Base-by-base conservation (phyloP, 2,888 invertebrate genomes). In the Amphipoea lucens region DNA sequence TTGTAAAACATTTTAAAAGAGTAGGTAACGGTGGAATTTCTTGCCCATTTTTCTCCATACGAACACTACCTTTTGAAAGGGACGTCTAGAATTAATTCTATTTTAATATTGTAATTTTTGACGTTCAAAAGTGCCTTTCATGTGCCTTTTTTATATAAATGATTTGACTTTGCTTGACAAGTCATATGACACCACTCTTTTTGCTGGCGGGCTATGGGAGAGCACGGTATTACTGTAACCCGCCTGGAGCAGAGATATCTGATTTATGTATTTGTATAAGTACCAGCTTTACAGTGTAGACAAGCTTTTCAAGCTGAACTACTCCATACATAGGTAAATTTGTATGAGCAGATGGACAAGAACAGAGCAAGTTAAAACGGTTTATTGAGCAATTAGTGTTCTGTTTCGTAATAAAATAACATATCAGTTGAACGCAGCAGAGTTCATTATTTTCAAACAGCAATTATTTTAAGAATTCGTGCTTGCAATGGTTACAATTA, bases 401-500 rank as follows among this genome's bases (percentile, higher is more conserved):
- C 67, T 20, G 54, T 20, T 63, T 2, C n/a, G 11, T 48, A 40
- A 20, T 60, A 73, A 20, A 48, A n/a, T 60, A 76, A 20, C n/a
- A 5, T 36, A 60, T 29, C 36, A n/a, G 36, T 57, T 57, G 36
- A 45, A 57, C 36, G n/a, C 20, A 60, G 17, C 48, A 40, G n/a
- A 60, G 11, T 51, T 48, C 17, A 20, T 42, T 73, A 48, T 66
- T 60, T 78, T 60, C 45, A 17, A 48, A 78, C 29, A 51, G 48
- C 40, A 67, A 57, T 45, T 29, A 66, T 7, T 14, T 36, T 20
- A 45, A 42, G 17, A 42, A 23, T 40, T 4, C 14, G 12, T 20
- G 42, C 54, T 42, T 45, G 5, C n/a, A 57, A 29, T n/a, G 17
- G n/a, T 76, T 29, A 40, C 23, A 73, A 51, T 54, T 42, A 29